Base-by-base conservation (phyloP, 2,888 invertebrate species). In the Drosophila rubida region DNA sequence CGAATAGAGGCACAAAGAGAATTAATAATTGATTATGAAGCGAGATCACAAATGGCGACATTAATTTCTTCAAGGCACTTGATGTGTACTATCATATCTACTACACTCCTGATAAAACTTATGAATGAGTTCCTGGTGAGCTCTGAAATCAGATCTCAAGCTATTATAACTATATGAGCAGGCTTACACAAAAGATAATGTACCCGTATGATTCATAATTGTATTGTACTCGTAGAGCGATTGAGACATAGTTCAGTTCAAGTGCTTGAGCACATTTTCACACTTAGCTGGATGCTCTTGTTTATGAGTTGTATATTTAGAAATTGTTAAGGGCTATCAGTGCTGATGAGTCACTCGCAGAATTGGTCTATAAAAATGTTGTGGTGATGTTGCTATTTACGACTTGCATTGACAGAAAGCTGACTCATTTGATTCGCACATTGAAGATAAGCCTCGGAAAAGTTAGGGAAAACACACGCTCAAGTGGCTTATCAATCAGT, bases 261-360 rank as follows among this genome's bases (percentile, higher is more conserved):
- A 25, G 37, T 14, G 25, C 14, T 50, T 9, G 5, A 16, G n/a
- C 46, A 57, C 35, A 27, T 16, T 27, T 19, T 39, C 11, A 1
- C 22, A 19, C 30, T 42, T 5, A 16, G 32, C 3, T 16, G 9
- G 22, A 22, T 13, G 9, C 16, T n/a, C 11, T 19, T 9, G 8
- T 42, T 27, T 41, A 11, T 32, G 32, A n/a, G 32, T 11, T 11
- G n/a, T n/a, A 11, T 32, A 32, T 32, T n/a, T 16, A 13, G 2
- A 9, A 4, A 22, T 37, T 16, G 19, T 37, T 37, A 7, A 13
- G 4, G 42, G 9, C 16, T 58, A 27, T 49, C 27, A 44, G 19
- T n/a, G 39, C 9, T 8, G 35, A 45, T 73, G 73, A 73, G n/a
- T 77, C 78, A 77, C 14, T 0, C 1, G 11, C 2, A 2, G 13